A percentile compares a stretch with the other conserved stretches of the same genome.
Conservation (phyloP, 2,888 invertebrate species). For the Priocnemis perturbator region DNA sequence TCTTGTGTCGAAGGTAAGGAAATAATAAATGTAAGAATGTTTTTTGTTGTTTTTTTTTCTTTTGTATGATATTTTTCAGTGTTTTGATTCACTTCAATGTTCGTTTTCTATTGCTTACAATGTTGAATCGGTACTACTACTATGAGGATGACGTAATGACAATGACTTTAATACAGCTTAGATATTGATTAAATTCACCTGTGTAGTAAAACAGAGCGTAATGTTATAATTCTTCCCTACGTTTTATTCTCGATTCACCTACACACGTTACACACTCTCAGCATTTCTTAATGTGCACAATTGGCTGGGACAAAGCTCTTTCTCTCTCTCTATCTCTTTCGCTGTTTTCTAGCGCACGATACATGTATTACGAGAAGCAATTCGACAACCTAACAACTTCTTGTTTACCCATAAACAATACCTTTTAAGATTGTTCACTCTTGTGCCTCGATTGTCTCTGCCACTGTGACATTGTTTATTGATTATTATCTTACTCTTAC, state of each 20-base stretch:
- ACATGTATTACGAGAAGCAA: conserved; percentile 13
- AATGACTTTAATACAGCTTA: conserved; percentile 43
- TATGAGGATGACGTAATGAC: conserved; percentile 42
- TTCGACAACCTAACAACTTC: conserved; percentile 15
- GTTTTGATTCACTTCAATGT: conserved; percentile 46
- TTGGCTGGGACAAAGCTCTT: conserved; percentile 34
- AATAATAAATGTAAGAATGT: conserved; percentile 61
- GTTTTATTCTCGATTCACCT: conserved; percentile 3
- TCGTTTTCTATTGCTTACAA: conserved; percentile 60
- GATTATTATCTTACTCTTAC: conserved; percentile 9
- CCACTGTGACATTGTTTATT: conserved; percentile 40
- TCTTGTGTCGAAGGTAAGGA: conserved; percentile 62
- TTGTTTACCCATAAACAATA: conserved; percentile 13
- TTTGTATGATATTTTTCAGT: conserved; percentile 46
- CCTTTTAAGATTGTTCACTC: conserved; percentile 24
- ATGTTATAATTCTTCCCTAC: conserved; percentile 21
- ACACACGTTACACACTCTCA: background rate
- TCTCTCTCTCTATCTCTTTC: background rate
- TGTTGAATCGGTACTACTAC: conserved; percentile 51
- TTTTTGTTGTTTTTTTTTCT: conserved; percentile 34
- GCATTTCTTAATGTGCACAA: conserved; percentile 32
- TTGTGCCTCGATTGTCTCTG: conserved; percentile 48
- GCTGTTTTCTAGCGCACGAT: conserved; percentile 6
- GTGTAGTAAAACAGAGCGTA: conserved; percentile 27
- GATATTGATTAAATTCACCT: conserved; percentile 26